Evolutionary conservation across 2,888 invertebrate species (phyloP), one percentile per base, ranked within the genome.

Genomic region (Ceriagrion tenellum): DNA sequence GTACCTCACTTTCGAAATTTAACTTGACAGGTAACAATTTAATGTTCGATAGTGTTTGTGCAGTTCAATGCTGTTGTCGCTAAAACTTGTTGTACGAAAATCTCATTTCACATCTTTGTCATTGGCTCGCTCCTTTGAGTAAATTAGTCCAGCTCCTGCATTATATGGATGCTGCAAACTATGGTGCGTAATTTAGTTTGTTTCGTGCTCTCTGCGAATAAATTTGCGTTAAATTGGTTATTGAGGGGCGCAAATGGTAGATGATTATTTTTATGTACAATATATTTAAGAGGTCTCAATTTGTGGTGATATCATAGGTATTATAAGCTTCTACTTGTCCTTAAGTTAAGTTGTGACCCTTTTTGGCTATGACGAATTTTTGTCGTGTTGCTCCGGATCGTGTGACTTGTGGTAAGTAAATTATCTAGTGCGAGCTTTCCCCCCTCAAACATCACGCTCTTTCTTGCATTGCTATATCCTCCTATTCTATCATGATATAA

Each of bases 161-260:
- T 69, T 69, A 12, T n/a, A 69, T 69, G 69, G 69, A 69, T 69
- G n/a, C n/a, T 69, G 20, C 26, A 69, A n/a, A 69, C n/a, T 69
- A n/a, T 69, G 69, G 69, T 69, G 69, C n/a, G 69, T 69, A 69
- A n/a, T 69, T 59, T n/a, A n/a, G n/a, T 69, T 69, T 69, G n/a
- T 69, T 26, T n/a, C 26, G 20, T 69, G n/a, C 13, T n/a, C 12
- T 12, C 6, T n/a, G n/a, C n/a, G 0, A 69, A n/a, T 69, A 12
- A 69, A 10, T n/a, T n/a, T 1, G n/a, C 12, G n/a, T 6, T 4
- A 0, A n/a, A 6, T 69, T 26, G 4, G 69, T n/a, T 69, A n/a
- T 12, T 10, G 13, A 47, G 47, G 47, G 47, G 47, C 8, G 47
- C 47, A 47, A 47, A 47, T 47, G 8, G 47, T n/a, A n/a, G n/a